Evolutionary conservation across 2,888 invertebrate species (phyloP).

Genomic region (Lasius platythorax): DNA sequence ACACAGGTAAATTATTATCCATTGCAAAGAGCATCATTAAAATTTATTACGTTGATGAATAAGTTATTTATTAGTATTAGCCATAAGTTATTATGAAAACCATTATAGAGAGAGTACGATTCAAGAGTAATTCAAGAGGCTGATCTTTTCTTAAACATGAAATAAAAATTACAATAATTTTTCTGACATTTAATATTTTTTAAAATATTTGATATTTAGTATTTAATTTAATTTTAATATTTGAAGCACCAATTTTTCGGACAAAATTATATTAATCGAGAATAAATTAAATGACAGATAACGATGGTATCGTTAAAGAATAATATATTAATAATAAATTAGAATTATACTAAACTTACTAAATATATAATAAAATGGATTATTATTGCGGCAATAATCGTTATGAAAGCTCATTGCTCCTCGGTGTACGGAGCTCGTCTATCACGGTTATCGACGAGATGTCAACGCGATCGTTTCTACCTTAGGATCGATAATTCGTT

Average conservation of each 20-base stretch:
- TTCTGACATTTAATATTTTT: not conserved
- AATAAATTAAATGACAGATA: not conserved
- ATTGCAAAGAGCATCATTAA: not conserved
- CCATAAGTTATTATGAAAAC: not conserved
- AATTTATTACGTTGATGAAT: not conserved
- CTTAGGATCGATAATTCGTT: constrained; percentile 35
- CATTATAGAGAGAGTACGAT: not conserved
- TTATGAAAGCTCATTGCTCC: not conserved
- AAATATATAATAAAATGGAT: not conserved
- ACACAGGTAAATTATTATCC: constrained; percentile 87
- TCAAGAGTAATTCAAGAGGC: not conserved
- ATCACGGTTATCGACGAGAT: constrained; percentile 2
- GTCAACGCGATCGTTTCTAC: constrained; percentile 16
- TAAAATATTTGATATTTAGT: not conserved
- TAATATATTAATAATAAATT: not conserved
- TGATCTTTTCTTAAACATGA: not conserved
- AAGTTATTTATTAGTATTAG: not conserved
- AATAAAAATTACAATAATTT: constrained; percentile 4
- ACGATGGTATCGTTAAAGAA: not conserved
- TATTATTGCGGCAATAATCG: not conserved
- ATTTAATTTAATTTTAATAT: not conserved
- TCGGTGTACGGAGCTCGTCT: not conserved
- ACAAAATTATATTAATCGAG: not conserved
- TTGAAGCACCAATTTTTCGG: not conserved
- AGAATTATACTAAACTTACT: not conserved